Conservation (phyloP, 2,113 vertebrate genomes). For the Nipponia nippon region DNA sequence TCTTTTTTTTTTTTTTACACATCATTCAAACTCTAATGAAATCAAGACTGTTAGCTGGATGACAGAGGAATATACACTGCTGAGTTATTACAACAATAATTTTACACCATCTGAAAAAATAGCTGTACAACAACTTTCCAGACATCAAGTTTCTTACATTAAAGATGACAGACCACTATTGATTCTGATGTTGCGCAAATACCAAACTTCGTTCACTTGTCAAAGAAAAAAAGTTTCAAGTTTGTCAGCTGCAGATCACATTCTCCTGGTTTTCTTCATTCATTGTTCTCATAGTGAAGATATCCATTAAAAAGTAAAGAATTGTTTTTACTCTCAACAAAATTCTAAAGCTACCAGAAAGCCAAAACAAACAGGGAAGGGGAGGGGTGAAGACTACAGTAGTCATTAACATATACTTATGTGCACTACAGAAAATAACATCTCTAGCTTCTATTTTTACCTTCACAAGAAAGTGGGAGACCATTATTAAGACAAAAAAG, state of each 20-base stretch:
- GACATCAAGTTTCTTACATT: background rate
- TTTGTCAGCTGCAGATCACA: slow-evolving; percentile 23
- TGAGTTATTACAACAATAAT: slow-evolving; percentile 19
- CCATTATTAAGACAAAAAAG: background rate
- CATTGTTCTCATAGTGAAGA: background rate
- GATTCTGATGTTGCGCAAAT: background rate
- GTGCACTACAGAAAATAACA: slow-evolving; percentile 4
- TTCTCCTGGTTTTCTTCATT: slow-evolving; percentile 14
- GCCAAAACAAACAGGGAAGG: background rate
- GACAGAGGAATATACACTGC: slow-evolving; percentile 7
- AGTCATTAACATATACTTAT: background rate
- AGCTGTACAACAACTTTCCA: slow-evolving; percentile 13
- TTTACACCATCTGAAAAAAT: slow-evolving; percentile 10
- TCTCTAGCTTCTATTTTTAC: background rate
- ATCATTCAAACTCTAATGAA: background rate
- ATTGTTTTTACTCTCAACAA: slow-evolving; percentile 13
- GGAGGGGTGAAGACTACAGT: background rate
- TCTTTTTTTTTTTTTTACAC: background rate
- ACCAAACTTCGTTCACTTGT: slow-evolving; percentile 29
- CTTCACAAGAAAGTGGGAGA: background rate
- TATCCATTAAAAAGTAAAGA: background rate
- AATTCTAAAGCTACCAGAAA: slow-evolving; percentile 4
- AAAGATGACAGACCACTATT: background rate
- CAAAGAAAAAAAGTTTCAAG: slow-evolving; percentile 9
- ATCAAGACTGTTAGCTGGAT: background rate